Evolutionary conservation across 2,113 vertebrate species (phyloP), one percentile per base, ranked within the genome.

Genomic region (Pseudolaguvia tuberculata): DNA sequence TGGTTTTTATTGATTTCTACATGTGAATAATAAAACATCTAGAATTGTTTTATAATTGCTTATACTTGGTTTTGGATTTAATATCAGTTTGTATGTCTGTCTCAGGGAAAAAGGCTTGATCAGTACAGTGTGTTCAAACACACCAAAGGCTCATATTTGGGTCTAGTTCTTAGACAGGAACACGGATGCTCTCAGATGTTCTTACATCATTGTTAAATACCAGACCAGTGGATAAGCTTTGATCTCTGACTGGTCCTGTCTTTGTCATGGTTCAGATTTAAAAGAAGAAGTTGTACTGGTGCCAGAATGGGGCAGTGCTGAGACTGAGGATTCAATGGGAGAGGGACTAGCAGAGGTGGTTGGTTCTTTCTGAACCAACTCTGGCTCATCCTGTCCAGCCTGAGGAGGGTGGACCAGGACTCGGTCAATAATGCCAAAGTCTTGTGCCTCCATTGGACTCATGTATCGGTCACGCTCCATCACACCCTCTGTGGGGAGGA

Each of bases 381-480:
- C 90, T 0, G 94, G 95, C 74, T 96, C 94, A 0, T 96, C 95
- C 83, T 94, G 89, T 1, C 95, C 94, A 0, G 93, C 92, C 67
- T 95, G 94, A 0, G 95, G 95, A 0, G 95, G 95, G 73, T 96
- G 95, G 25, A 96, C 93, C 75, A 97, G 87, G 23, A 97, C 94
- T 63, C 88, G 89, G 86, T 97, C 95, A 8, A 97, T 90, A 76
- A 97, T 84, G 13, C 95, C 95, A 0, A 96, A 97, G 82, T 95
- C 94, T 87, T 96, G 94, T 1, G 95, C 95, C 83, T 97, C 93
- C 82, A 94, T 92, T 7, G 95, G 94, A 80, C 94, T 95, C 95
- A 97, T 94, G 90, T 97, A 97, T 23, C 95, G 90, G 75, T 97
- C 95, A 55, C 95, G 85, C 72, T 97, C 95, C 94, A 97, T 95